Evolutionary conservation across 2,888 invertebrate genomes (phyloP).

Genomic region (Flexamia atlantica): DNA sequence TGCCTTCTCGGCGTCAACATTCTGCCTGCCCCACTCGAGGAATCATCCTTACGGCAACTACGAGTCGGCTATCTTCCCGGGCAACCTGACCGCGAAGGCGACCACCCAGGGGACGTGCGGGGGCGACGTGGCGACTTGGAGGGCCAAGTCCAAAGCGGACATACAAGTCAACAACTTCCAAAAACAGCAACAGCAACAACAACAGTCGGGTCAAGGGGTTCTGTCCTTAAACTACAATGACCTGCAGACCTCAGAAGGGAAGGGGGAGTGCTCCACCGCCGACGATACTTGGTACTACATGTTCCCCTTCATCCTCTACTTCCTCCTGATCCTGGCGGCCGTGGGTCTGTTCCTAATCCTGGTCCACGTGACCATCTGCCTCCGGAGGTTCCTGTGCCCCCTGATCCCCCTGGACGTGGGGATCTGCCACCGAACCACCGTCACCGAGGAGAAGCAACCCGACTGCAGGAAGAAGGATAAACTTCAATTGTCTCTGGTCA

Average conservation of each 20-base stretch:
- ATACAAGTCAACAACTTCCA: neutral
- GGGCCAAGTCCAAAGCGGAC: neutral
- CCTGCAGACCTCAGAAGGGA: neutral
- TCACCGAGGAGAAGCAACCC: conserved; percentile 38
- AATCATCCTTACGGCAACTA: neutral
- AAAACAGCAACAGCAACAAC: neutral
- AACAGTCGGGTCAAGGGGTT: neutral
- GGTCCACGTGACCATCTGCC: conserved; percentile 6
- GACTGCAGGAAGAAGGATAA: conserved; percentile 35
- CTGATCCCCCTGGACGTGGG: neutral
- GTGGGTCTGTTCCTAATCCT: neutral
- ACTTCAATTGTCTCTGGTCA: conserved; percentile 32
- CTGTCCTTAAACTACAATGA: neutral
- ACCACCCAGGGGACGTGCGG: neutral
- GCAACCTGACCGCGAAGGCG: neutral
- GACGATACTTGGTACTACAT: conserved; percentile 25
- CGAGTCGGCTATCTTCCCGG: neutral
- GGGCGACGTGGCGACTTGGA: neutral
- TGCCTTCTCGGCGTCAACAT: neutral
- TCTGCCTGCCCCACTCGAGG: neutral
- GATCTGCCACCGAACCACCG: conserved; percentile 41
- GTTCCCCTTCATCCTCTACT: conserved; percentile 30
- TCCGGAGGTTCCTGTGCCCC: conserved; percentile 15
- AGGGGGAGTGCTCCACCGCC: neutral
- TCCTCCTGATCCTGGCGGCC: neutral